Evolutionary conservation across 2,888 invertebrate species (phyloP).

Genomic region (Spodoptera littoralis): DNA sequence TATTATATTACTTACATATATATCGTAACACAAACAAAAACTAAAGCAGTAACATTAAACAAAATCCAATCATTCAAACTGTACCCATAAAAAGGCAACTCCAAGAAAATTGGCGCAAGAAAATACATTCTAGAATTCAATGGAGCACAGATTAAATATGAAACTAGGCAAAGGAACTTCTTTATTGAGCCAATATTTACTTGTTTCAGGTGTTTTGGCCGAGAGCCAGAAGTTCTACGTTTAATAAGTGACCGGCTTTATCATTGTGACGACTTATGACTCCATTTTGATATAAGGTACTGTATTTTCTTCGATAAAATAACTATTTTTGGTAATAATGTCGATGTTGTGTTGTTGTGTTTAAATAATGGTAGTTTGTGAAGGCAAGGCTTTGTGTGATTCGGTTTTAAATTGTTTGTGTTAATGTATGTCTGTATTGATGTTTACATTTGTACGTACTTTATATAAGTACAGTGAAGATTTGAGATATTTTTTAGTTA

Average conservation of each 20-base stretch:
- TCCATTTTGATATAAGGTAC: conserved; percentile 12
- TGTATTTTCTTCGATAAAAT: too few species aligned
- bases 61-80: conserved; percentile 9
- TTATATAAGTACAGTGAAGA: too few species aligned
- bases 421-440: too few species aligned
- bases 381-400: too few species aligned
- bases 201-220: conserved; percentile 59
- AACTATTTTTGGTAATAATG: too few species aligned
- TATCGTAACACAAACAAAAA: too few species aligned
- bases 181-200: conserved; percentile 58
- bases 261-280: conserved; percentile 48
- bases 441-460: too few species aligned
- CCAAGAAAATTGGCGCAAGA: conserved; percentile 20
- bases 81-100: neutral
- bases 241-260: conserved; percentile 68
- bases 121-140: conserved; percentile 32
- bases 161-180: conserved; percentile 39
- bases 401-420: too few species aligned
- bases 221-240: conserved; percentile 42
- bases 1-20: too few species aligned
- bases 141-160: conserved; percentile 50
- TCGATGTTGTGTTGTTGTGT: too few species aligned
- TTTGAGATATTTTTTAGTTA: too few species aligned
- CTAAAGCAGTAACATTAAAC: neutral
- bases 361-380: too few species aligned